phyloP scores from a whole-genome alignment of 2,113 vertebrate genomes.

The Hiodon alosoides region DNA sequence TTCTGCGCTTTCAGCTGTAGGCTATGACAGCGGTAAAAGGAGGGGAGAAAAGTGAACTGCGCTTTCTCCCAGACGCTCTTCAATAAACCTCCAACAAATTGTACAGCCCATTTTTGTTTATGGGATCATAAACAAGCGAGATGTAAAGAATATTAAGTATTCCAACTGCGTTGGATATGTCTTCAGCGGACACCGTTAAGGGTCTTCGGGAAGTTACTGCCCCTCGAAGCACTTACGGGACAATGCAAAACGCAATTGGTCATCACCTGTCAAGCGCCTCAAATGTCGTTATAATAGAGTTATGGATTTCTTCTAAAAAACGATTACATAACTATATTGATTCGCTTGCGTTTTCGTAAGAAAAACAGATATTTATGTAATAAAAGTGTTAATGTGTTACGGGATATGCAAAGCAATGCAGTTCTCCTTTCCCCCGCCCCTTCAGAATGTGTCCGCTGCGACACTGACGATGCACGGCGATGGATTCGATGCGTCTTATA shows the following conservation, averaged over 20 bases:
- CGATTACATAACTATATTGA: slow-evolving; percentile 20
- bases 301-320: too few species aligned
- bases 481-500: not conserved
- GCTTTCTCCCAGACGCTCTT: not conserved
- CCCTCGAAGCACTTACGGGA: slow-evolving; percentile 7
- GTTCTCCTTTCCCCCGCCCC: not conserved
- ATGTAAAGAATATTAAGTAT: slow-evolving; percentile 7
- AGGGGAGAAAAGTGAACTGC: slow-evolving; percentile 14
- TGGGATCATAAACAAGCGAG: too few species aligned
- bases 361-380: not conserved
- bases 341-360: slow-evolving; percentile 30
- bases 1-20: slow-evolving; percentile 30
- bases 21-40: slow-evolving; percentile 31
- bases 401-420: slow-evolving; percentile 42
- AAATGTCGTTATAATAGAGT: too few species aligned
- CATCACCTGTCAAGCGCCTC: slow-evolving; percentile 7
- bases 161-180: not conserved
- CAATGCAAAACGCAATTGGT: slow-evolving; percentile 17
- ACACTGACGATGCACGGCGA: slow-evolving; percentile 9
- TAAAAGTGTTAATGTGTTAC: slow-evolving; percentile 22
- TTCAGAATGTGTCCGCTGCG: slow-evolving; percentile 22
- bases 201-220: slow-evolving; percentile 11
- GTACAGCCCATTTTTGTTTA: too few species aligned
- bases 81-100: too few species aligned
- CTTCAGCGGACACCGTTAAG: not conserved